phyloP scores from a whole-genome alignment of 2,113 vertebrate genomes.

The Axis porcinus region DNA sequence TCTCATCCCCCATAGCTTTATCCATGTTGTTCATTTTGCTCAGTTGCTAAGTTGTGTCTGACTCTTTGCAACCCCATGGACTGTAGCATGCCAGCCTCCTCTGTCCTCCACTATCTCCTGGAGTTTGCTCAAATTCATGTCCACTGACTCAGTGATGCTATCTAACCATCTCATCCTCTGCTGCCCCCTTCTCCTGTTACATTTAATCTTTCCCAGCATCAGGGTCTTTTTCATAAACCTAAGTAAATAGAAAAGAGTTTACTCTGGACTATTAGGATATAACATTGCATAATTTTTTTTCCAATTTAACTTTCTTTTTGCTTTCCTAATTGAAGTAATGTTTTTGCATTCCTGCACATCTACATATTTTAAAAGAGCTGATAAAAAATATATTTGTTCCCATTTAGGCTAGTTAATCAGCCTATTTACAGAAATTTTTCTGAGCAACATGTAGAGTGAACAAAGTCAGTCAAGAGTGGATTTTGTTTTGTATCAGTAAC shows the following conservation, averaged over 20 bases:
- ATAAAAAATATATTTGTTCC: conserved; percentile 26
- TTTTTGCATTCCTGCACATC: neutral
- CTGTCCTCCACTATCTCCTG: neutral
- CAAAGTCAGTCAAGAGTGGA: neutral
- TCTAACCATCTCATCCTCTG: neutral
- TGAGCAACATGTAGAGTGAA: neutral
- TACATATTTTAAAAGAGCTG: conserved; percentile 13
- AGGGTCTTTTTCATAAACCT: neutral
- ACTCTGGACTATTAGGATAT: neutral
- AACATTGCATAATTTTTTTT: neutral
- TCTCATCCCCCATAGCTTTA: neutral
- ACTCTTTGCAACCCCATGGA: neutral
- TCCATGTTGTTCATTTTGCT: neutral
- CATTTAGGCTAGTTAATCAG: neutral
- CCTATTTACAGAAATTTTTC: neutral
- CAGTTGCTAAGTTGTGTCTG: neutral
- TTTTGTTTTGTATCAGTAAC: neutral
- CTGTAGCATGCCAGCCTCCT: neutral
- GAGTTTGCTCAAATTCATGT: neutral
- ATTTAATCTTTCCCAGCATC: neutral
- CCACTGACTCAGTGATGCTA: neutral
- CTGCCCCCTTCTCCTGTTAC: neutral
- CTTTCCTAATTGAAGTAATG: neutral
- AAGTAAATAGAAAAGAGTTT: neutral
- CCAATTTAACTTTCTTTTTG: conserved; percentile 26